Evolutionary conservation across 2,797 vertebrate genomes (phyloP), one percentile per base, ranked within the genome.

Genomic region (Fringilla coelebs): DNA sequence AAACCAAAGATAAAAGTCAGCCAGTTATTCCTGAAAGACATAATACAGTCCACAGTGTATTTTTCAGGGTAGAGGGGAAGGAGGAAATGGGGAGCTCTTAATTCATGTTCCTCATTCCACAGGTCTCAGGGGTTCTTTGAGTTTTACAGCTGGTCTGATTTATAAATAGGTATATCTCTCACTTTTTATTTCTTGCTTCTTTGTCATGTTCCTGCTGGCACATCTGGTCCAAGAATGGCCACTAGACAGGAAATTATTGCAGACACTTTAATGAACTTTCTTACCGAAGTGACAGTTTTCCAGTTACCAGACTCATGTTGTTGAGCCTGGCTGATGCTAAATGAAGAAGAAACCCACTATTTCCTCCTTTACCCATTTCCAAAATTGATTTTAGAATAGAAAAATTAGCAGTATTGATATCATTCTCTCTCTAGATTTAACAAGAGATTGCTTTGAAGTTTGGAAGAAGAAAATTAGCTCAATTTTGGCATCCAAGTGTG

Each of bases 1-100:
- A 96, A 96, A 94, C 4, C 17, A 76, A 96, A 94, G 71, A 89
- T 81, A 77, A 96, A 97, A 93, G 88, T 48, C 81, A 95, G 31
- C 34, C 38, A 87, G 52, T 87, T 85, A 88, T 75, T 68, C 76
- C 60, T 90, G 76, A 94, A 96, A 97, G 92, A 94, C 83, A 80
- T 78, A 88, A 96, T 67, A 89, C 25, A 65, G 38, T 90, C 43
- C 76, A 88, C 25, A 93, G 34, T 72, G 34, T 90, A 88, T 91
- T 95, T 95, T 97, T 90, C 63, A 77, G 76, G 36, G 66, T 77
- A 85, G 57, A 58, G 25, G 31, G 36, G 26, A 93, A 90, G 57
- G 66, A 88, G 43, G 51, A 89, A 94, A 74, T 51, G 34, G 72
- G 75, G 84, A 94, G 38, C 29, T 89, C 77, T 89, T 80, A 84